A percentile compares a stretch with the other conserved stretches of the same genome.
Conservation (phyloP, 2,797 vertebrate genomes). For the Gallinago stenura region DNA sequence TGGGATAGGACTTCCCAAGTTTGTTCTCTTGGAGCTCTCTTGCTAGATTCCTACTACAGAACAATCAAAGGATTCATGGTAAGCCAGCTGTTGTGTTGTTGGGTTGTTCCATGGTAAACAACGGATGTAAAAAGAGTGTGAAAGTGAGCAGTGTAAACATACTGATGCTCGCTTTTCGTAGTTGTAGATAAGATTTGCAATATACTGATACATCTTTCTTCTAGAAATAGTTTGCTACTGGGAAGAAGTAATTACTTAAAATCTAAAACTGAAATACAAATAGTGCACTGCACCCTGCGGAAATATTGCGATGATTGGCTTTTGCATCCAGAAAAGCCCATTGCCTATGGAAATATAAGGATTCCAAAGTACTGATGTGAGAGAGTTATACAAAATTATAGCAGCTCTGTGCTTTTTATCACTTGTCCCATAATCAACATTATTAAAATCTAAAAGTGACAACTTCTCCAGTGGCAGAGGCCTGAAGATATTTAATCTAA, state of each 20-base stretch:
- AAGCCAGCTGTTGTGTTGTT: slow-evolving; percentile 18
- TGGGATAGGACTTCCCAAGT: slow-evolving; percentile 98
- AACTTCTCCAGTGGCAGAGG: background rate
- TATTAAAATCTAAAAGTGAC: background rate
- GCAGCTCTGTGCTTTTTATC: background rate
- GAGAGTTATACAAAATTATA: background rate
- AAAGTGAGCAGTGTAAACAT: background rate
- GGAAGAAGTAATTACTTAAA: background rate
- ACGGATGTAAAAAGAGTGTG: background rate
- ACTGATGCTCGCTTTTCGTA: background rate
- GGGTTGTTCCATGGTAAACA: background rate
- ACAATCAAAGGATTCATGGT: slow-evolving; percentile 98
- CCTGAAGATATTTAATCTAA: background rate
- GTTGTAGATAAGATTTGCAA: background rate
- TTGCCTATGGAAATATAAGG: background rate
- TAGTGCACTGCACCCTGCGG: background rate
- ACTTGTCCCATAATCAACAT: background rate
- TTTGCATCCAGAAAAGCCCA: background rate
- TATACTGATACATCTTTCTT: background rate
- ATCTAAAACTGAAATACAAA: background rate
- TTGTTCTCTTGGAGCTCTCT: slow-evolving; percentile 91
- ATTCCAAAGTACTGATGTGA: background rate
- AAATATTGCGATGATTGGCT: background rate
- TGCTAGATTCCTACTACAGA: slow-evolving; percentile 96
- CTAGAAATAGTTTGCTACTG: background rate